These are phyloP conservation scores for Misgurnus mizolepis DNA, from an alignment of 2,113 vertebrate species.

Conservation along the genomic window DNA sequence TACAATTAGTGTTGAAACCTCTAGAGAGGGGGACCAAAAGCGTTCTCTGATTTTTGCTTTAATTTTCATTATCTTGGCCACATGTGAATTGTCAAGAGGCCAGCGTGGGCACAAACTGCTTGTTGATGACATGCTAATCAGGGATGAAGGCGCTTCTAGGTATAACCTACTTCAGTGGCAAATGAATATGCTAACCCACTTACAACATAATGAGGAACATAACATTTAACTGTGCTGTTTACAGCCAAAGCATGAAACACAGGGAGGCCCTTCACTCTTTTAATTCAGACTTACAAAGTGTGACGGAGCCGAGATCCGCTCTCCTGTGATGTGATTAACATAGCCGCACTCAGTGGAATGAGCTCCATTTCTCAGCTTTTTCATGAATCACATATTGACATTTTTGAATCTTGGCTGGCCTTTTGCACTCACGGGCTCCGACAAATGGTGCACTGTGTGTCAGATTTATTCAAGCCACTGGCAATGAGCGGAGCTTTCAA, in stretches of 20 bases:
- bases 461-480: constrained; percentile 45
- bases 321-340: constrained; percentile 50
- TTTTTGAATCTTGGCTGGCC: constrained; percentile 42
- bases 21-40: constrained; percentile 53
- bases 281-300: constrained; percentile 68
- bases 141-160: constrained; percentile 66
- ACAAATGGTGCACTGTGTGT: constrained; percentile 31
- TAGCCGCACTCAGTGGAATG: constrained; percentile 31
- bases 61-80: constrained; percentile 57
- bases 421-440: neutral
- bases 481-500: constrained; percentile 25
- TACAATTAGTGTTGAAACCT: constrained; percentile 59
- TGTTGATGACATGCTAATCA: constrained; percentile 72
- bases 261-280: constrained; percentile 64
- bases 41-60: constrained; percentile 48
- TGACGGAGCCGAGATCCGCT: constrained; percentile 20
- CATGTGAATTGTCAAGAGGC: constrained; percentile 64
- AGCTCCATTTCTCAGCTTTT: constrained; percentile 37
- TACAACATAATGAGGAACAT: constrained; percentile 62
- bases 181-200: constrained; percentile 69
- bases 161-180: constrained; percentile 71
- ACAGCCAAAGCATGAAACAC: constrained; percentile 64
- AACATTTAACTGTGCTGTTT: constrained; percentile 72
- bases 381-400: constrained; percentile 43
- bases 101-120: constrained; percentile 59